These are phyloP conservation scores for Clarias fuscus DNA, from an alignment of 2,797 vertebrate species.

Conservation along the genomic window DNA sequence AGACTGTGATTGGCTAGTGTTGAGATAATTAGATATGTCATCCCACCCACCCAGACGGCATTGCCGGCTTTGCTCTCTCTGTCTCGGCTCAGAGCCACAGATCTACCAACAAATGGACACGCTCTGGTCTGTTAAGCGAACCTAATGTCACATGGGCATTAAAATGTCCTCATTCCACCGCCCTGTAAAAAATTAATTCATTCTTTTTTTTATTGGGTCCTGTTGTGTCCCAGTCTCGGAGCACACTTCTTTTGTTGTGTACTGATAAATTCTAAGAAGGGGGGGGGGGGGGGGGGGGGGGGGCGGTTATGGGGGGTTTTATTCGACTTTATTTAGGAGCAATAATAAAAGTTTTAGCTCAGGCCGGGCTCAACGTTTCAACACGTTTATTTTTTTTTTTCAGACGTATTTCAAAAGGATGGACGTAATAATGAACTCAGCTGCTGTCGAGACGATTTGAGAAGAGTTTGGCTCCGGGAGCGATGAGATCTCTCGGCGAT, in stretches of 20 bases:
- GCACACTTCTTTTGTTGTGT: background rate
- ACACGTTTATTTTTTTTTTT: too few relatives aligned
- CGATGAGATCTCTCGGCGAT: background rate
- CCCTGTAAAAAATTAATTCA: too few relatives aligned
- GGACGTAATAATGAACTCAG: conserved; percentile 53
- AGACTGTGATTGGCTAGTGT: background rate
- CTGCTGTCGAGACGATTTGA: conserved; percentile 22
- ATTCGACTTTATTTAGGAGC: conserved; percentile 26
- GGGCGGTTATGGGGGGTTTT: conserved; percentile 36
- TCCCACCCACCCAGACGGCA: background rate
- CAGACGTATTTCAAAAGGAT: conserved; percentile 58
- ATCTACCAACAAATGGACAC: background rate
- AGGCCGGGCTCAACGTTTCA: conserved; percentile 50
- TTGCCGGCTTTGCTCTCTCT: background rate
- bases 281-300: background rate
- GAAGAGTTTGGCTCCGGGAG: background rate
- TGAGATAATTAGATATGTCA: background rate
- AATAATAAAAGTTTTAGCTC: conserved; percentile 55
- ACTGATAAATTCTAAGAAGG: background rate
- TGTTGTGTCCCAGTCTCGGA: background rate
- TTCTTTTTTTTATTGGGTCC: background rate
- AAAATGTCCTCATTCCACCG: background rate
- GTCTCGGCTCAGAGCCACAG: background rate
- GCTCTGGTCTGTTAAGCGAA: background rate
- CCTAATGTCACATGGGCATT: background rate